These are phyloP conservation scores for Phasianus colchicus DNA, from an alignment of 2,113 vertebrate genomes.

Conservation along the genomic window DNA sequence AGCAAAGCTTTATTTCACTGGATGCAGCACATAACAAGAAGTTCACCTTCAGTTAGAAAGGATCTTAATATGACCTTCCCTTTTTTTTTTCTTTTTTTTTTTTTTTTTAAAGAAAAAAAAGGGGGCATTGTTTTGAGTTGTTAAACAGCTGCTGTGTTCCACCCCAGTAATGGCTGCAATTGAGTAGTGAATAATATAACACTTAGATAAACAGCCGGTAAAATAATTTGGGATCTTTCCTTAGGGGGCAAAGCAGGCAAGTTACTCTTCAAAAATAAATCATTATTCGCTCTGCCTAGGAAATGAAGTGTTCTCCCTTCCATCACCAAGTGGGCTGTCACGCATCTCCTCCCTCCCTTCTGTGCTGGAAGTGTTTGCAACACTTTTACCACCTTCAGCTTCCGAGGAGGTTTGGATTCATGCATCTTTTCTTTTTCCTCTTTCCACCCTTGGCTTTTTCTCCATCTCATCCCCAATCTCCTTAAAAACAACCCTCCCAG, in stretches of 20 bases:
- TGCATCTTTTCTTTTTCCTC: not conserved
- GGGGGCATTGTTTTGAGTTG: constrained; percentile 32
- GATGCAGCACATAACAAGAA: not conserved
- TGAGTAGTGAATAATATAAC: constrained; percentile 38
- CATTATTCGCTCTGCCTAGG: constrained; percentile 51
- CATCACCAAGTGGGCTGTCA: constrained; percentile 7
- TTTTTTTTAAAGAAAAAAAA: not conserved
- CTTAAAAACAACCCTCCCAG: not conserved
- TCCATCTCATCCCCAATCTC: not conserved
- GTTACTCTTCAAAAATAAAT: constrained; percentile 46
- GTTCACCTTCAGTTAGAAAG: constrained; percentile 22
- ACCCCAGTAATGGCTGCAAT: constrained; percentile 30
- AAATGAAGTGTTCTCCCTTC: constrained; percentile 54
- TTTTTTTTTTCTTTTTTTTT: no score
- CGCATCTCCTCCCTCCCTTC: constrained; percentile 4
- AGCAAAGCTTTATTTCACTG: not conserved
- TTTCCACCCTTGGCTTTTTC: not conserved
- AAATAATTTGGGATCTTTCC: constrained; percentile 64
- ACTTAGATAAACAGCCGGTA: constrained; percentile 42
- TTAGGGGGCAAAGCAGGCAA: not conserved
- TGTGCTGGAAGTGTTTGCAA: constrained; percentile 9
- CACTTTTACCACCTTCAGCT: not conserved
- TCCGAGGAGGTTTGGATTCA: not conserved
- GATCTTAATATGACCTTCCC: constrained; percentile 19
- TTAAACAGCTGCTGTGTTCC: constrained; percentile 61